A percentile compares a stretch with the other conserved stretches of the same genome.
Evolutionary conservation across 2,888 invertebrate species (phyloP).

Genomic region (Euphydryas editha): DNA sequence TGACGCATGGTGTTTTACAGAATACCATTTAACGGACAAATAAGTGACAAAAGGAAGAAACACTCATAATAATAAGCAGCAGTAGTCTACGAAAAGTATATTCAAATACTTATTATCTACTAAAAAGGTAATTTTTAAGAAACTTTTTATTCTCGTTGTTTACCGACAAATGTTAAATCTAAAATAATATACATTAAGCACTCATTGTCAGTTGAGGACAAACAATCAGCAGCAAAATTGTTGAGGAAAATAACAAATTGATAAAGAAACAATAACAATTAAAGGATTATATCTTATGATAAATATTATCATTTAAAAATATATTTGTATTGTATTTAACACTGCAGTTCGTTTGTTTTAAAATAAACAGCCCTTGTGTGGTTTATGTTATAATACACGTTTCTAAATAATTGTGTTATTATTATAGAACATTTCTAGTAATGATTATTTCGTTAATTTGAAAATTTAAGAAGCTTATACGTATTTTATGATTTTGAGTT

Average conservation of each 20-base stretch:
- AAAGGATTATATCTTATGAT: slow-evolving; percentile 5
- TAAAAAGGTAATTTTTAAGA: not conserved
- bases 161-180: too few species aligned
- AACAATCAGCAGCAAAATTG: not conserved
- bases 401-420: not conserved
- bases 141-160: too few species aligned
- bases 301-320: slow-evolving; percentile 7
- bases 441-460: too few species aligned
- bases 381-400: not conserved
- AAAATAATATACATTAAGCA: not conserved
- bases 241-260: not conserved
- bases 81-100: not conserved
- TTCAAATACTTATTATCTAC: not conserved
- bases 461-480: too few species aligned
- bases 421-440: too few species aligned
- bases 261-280: slow-evolving; percentile 7
- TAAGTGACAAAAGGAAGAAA: not conserved
- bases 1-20: not conserved
- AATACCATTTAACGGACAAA: not conserved
- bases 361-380: not conserved
- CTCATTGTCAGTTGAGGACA: slow-evolving; percentile 2
- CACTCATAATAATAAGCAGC: not conserved
- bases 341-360: not conserved
- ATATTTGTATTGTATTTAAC: not conserved
- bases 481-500: too few species aligned